These are phyloP conservation scores for Erebia ligea DNA, from an alignment of 2,888 invertebrate genomes.

Conservation along the genomic window DNA sequence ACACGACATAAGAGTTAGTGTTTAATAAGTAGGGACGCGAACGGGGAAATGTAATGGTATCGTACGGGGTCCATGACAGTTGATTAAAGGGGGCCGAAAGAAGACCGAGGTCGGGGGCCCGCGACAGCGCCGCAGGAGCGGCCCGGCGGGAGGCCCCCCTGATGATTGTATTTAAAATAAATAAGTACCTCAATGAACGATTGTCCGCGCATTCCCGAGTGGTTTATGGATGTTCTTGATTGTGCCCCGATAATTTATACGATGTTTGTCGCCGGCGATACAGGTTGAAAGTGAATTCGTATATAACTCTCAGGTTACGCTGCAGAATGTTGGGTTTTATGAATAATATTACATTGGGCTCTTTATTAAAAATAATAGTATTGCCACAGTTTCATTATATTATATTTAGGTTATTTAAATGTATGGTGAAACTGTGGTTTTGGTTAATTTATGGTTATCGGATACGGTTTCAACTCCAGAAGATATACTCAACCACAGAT, in stretches of 20 bases:
- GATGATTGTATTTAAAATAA: constrained; percentile 84
- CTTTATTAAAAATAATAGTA: not conserved
- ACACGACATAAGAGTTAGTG: constrained; percentile 36
- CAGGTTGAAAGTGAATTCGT: constrained; percentile 29
- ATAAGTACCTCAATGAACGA: constrained; percentile 83
- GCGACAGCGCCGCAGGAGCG: constrained; percentile 78
- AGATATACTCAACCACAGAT: not conserved
- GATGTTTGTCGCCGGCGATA: constrained; percentile 41
- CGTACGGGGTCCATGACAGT: constrained; percentile 76
- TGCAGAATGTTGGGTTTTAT: not conserved
- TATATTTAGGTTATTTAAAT: too few relatives aligned
- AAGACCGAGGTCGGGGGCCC: constrained; percentile 76
- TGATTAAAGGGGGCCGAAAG: constrained; percentile 83
- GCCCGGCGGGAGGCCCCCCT: constrained; percentile 74
- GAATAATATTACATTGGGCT: not conserved
- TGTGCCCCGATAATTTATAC: constrained; percentile 64
- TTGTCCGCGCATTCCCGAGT: constrained; percentile 73
- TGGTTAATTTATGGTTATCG: too few relatives aligned
- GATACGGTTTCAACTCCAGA: not conserved
- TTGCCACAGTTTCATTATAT: not conserved
- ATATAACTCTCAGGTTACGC: constrained; percentile 14
- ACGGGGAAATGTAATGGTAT: constrained; percentile 58
- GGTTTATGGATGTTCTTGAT: constrained; percentile 64
- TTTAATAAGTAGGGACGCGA: constrained; percentile 36
- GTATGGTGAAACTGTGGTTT: too few relatives aligned